phyloP scores from a whole-genome alignment of 1,140 invertebrate species.

The Tribolium madens region DNA sequence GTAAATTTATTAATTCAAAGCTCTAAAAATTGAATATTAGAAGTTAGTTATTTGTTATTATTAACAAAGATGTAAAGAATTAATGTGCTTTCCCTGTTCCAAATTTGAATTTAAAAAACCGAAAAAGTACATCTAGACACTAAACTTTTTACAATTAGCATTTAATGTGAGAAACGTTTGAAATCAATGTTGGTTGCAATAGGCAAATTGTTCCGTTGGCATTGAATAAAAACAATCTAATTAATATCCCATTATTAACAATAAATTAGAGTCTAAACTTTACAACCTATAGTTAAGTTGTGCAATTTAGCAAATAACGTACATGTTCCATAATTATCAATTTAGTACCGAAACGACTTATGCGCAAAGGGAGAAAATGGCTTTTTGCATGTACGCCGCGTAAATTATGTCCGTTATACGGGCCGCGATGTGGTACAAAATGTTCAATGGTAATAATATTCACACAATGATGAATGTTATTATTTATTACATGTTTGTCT shows the following conservation, averaged over 20 bases:
- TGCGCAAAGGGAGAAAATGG: not conserved
- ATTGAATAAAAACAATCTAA: conserved; percentile 37
- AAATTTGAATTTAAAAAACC: no score
- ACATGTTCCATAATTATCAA: conserved; percentile 13
- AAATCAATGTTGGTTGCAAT: not conserved
- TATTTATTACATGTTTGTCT: conserved; percentile 55
- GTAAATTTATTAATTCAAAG: no score
- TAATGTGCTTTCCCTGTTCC: no score
- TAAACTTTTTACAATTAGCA: no score
- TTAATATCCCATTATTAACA: conserved; percentile 29
- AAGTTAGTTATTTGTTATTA: no score
- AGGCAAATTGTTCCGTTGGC: not conserved
- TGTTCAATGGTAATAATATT: conserved; percentile 52
- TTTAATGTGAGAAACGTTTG: no score
- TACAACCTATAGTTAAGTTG: conserved; percentile 11
- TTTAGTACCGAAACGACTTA: conserved; percentile 22
- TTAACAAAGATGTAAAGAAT: no score
- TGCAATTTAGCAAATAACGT: conserved; percentile 14
- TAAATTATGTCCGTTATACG: conserved; percentile 34
- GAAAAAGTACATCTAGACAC: no score
- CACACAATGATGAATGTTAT: conserved; percentile 52
- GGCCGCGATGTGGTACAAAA: conserved; percentile 45
- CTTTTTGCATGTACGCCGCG: conserved; percentile 10
- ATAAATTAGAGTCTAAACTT: conserved; percentile 29
- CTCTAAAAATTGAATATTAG: no score